Evolutionary conservation across 2,113 vertebrate genomes (phyloP), one percentile per base, ranked within the genome.

Genomic region (Sitta europaea): DNA sequence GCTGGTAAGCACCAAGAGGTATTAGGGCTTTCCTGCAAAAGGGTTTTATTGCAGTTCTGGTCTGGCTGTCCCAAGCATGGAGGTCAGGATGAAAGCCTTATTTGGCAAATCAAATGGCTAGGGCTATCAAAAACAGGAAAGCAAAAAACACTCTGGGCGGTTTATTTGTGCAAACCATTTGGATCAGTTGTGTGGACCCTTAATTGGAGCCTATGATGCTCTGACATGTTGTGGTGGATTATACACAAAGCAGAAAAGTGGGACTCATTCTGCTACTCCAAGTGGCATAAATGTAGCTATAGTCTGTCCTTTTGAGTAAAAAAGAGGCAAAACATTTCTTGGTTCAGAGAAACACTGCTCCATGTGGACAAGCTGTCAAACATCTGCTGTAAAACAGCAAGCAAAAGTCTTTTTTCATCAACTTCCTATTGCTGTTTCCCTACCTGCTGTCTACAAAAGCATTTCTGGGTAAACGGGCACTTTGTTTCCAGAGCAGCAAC

Each of bases 401-500:
- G n/a, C 45, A 59, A 31, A 83, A 53, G 28, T 20, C 27, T 66
- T 48, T 72, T 76, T 54, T 59, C 31, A 63, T 92, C 47, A 74
- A 55, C 31, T 92, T 94, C 77, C 25, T 4, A 1, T 79, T 7
- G 3, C 58, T 2, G 0, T 77, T 93, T 90, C 71, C 35, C 18
- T 93, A 4, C 74, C 3, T 93, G 59, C 40, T 85, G 91, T 25
- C 66, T 79, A 29, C 20, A 51, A 61, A 66, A 79, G 33, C 2
- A 3, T 86, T 58, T 81, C 31, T 84, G 36, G 17, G 40, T 89
- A 73, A 89, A 55, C 18, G 81, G 38, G 55, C 33, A 3, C 33
- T 73, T 53, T 65, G 67, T 83, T 90, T 73, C 33, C 71, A 66
- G n/a, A 85, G 68, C 59, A 75, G 28, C 25, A 92, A 24, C 43